Percentiles rank a stretch among this genome's conserved stretches.
Evolutionary conservation across 2,888 invertebrate species (phyloP).

Genomic region (Habrosyne pyritoides): DNA sequence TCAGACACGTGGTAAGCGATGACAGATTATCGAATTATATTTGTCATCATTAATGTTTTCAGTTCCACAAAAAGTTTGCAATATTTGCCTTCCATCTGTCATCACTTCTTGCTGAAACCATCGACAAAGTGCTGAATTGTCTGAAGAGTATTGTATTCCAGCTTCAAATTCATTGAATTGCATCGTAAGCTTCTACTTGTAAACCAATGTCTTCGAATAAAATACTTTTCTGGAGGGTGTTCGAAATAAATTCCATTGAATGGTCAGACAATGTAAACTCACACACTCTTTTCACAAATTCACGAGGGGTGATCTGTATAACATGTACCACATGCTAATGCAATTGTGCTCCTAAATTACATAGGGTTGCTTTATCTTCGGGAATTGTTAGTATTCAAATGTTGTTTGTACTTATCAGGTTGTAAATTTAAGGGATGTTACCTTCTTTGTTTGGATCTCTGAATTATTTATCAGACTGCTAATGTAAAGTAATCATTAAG

Average conservation of each 20-base stretch:
- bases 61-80: constrained; percentile 10
- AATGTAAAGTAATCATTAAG: background rate
- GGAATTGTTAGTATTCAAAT: constrained; percentile 35
- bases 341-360: constrained; percentile 58
- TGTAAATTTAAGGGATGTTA: constrained; percentile 33
- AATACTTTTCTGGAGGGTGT: constrained; percentile 58
- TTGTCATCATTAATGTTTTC: constrained; percentile 23
- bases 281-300: constrained; percentile 67
- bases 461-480: constrained; percentile 2
- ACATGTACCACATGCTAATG: constrained; percentile 64
- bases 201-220: constrained; percentile 46
- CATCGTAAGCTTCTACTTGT: constrained; percentile 16
- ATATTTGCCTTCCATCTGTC: background rate
- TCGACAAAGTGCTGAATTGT: background rate
- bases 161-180: constrained; percentile 5
- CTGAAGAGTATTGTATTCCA: background rate
- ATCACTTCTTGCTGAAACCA: background rate
- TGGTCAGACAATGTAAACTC: constrained; percentile 72
- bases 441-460: constrained; percentile 10
- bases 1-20: constrained; percentile 43
- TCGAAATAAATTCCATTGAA: constrained; percentile 58
- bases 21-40: constrained; percentile 41
- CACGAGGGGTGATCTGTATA: constrained; percentile 56
- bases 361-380: constrained; percentile 46
- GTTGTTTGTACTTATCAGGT: constrained; percentile 49